phyloP scores from a whole-genome alignment of 2,113 vertebrate genomes.

The Turnix velox region DNA sequence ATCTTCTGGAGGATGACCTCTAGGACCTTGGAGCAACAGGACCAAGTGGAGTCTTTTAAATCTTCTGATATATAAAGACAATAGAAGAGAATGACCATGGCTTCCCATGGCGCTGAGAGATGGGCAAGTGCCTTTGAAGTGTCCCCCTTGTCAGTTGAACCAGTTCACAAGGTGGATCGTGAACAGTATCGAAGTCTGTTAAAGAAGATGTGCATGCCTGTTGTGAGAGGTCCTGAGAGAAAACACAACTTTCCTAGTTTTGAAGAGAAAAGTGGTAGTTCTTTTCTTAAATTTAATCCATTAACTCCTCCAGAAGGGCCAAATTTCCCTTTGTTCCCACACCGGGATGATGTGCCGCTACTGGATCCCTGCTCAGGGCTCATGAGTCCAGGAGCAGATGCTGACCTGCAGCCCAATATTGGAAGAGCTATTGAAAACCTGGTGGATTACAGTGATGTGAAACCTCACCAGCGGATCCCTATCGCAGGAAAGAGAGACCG shows the following conservation, averaged over 20 bases:
- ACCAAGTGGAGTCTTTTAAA: neutral
- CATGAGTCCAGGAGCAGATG: constrained; percentile 65
- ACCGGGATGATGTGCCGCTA: constrained; percentile 53
- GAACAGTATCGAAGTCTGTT: neutral
- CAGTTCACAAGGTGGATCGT: neutral
- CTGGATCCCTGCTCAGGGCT: constrained; percentile 64
- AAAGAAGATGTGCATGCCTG: constrained; percentile 29
- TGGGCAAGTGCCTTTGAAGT: neutral
- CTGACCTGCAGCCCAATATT: constrained; percentile 35
- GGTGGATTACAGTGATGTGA: constrained; percentile 2
- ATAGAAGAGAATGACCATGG: neutral
- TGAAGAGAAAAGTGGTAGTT: constrained; percentile 30
- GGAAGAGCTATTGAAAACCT: constrained; percentile 54
- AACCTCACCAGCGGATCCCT: neutral
- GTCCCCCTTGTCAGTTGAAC: neutral
- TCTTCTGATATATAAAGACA: neutral
- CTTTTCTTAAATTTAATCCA: constrained; percentile 56
- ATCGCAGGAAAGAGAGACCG: constrained; percentile 2
- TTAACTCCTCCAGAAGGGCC: neutral
- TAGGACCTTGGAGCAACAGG: neutral
- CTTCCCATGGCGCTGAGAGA: neutral
- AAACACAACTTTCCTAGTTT: constrained; percentile 35
- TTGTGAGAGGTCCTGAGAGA: constrained; percentile 36
- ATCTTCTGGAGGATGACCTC: neutral
- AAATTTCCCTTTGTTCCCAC: constrained; percentile 43